A percentile compares a stretch with the other conserved stretches of the same genome.
These are phyloP conservation scores for Erebia ligea DNA, from an alignment of 2,888 invertebrate genomes.

Conservation along the genomic window DNA sequence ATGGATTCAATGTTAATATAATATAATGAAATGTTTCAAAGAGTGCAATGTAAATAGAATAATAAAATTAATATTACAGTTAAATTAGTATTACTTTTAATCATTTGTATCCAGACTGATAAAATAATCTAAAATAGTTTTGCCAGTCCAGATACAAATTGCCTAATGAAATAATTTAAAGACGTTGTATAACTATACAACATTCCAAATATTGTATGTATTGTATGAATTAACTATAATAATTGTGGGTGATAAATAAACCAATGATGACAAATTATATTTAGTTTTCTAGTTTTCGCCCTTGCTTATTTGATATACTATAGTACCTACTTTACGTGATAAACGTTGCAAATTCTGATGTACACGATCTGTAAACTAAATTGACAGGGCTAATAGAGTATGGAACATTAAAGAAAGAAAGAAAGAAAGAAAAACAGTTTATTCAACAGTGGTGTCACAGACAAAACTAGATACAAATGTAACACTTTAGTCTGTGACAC, in stretches of 20 bases:
- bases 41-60: slow-evolving; percentile 5
- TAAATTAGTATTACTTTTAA: too few relatives aligned
- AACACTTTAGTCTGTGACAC: too few relatives aligned
- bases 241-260: slow-evolving; percentile 70
- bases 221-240: slow-evolving; percentile 23
- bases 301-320: background rate
- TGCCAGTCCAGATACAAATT: background rate
- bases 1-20: background rate
- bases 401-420: too few relatives aligned
- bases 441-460: too few relatives aligned
- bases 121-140: background rate
- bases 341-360: too few relatives aligned
- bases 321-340: too few relatives aligned
- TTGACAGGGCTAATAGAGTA: too few relatives aligned
- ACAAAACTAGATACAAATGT: too few relatives aligned
- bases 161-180: background rate
- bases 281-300: slow-evolving; percentile 17
- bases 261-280: slow-evolving; percentile 59
- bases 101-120: background rate
- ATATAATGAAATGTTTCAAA: background rate
- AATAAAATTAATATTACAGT: background rate
- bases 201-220: slow-evolving; percentile 22
- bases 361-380: too few relatives aligned
- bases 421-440: too few relatives aligned
- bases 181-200: slow-evolving; percentile 13